Conservation (phyloP, 2,797 vertebrate genomes). For the Lacerta agilis region DNA sequence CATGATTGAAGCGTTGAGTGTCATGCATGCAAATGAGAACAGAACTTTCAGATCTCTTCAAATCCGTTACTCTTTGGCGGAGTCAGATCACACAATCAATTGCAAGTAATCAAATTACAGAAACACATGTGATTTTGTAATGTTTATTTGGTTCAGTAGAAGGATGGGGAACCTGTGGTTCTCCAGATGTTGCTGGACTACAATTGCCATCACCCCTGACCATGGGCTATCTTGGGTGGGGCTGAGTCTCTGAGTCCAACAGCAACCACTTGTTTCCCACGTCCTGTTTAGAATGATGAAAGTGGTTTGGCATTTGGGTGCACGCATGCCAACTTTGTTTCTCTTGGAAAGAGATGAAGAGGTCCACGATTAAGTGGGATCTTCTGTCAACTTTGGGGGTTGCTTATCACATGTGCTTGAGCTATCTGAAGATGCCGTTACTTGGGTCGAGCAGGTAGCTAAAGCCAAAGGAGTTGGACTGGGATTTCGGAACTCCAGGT, state of each 20-base stretch:
- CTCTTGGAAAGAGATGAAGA: background rate
- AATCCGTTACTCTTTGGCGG: background rate
- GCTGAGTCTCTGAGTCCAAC: too few species aligned
- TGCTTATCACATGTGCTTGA: background rate
- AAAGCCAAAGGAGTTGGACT: background rate
- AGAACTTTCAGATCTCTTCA: background rate
- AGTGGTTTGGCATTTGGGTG: background rate
- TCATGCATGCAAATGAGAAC: background rate
- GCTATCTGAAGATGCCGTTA: background rate
- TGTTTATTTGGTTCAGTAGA: background rate
- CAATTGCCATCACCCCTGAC: too few species aligned
- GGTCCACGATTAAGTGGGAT: background rate
- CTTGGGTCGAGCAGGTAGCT: background rate
- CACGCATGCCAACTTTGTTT: background rate
- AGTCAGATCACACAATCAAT: background rate
- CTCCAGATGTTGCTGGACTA: too few species aligned
- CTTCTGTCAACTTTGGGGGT: background rate
- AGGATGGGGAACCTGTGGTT: too few species aligned
- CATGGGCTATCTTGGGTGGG: too few species aligned
- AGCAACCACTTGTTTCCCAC: too few species aligned
- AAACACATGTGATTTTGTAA: background rate
- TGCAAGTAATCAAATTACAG: background rate
- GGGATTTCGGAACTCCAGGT: background rate
- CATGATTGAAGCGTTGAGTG: background rate
- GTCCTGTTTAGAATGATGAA: background rate